Evolutionary conservation across 2,888 invertebrate species (phyloP).

Genomic region (Vandiemenella viatica): DNA sequence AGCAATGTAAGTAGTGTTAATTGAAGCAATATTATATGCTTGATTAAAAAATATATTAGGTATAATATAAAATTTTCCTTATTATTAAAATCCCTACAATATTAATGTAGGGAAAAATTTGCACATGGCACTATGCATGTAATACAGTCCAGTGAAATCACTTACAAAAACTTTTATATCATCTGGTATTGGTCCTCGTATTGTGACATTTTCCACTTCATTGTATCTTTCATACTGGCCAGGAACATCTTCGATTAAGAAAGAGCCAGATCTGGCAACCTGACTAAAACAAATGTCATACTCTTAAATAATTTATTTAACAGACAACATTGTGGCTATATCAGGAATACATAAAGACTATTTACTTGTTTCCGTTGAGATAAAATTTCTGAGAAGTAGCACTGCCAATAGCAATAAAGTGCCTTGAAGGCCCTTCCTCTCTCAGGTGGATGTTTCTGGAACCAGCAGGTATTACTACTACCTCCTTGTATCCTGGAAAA

Average conservation of each 20-base stretch:
- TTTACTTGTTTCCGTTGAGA: slow-evolving; percentile 62
- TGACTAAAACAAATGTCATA: slow-evolving; percentile 33
- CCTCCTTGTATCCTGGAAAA: slow-evolving; percentile 41
- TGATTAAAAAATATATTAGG: too few species aligned
- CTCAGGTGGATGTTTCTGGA: slow-evolving; percentile 63
- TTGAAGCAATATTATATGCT: too few species aligned
- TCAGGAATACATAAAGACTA: too few species aligned
- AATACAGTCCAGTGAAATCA: too few species aligned
- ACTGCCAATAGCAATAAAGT: slow-evolving; percentile 64
- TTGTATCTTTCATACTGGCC: slow-evolving; percentile 64
- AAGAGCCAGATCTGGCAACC: slow-evolving; percentile 61
- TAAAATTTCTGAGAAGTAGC: slow-evolving; percentile 54
- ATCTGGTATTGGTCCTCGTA: slow-evolving; percentile 68
- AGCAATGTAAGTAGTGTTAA: too few species aligned
- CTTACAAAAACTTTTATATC: slow-evolving; percentile 68
- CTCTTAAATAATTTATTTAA: too few species aligned
- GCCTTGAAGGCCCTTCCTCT: slow-evolving; percentile 59
- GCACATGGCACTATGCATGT: too few species aligned
- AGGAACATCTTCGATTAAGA: slow-evolving; percentile 62
- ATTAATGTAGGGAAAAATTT: too few species aligned
- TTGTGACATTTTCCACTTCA: slow-evolving; percentile 64
- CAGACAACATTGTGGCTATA: too few species aligned
- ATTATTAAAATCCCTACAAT: too few species aligned
- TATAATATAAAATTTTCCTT: too few species aligned
- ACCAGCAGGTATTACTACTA: slow-evolving; percentile 50